phyloP scores from a whole-genome alignment of 2,797 vertebrate species.

The Morelia viridis region DNA sequence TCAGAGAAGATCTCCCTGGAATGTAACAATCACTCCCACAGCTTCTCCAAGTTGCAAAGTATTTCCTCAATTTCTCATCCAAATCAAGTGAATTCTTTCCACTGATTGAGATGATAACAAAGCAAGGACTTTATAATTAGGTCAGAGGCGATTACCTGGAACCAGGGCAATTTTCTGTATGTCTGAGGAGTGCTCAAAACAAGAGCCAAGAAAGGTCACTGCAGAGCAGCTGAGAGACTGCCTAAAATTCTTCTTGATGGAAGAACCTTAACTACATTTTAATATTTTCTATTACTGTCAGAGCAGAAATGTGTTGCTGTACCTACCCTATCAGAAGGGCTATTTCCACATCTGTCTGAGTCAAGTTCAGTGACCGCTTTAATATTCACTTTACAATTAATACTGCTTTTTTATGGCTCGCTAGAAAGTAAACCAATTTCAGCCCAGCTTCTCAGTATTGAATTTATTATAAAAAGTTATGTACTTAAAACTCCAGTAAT shows the following conservation, averaged over 20 bases:
- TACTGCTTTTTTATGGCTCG: constrained; percentile 68
- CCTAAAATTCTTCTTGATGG: constrained; percentile 35
- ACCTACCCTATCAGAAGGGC: constrained; percentile 26
- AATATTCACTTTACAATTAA: constrained; percentile 73
- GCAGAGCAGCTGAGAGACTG: constrained; percentile 28
- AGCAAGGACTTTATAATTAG: constrained; percentile 13
- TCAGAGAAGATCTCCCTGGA: neutral
- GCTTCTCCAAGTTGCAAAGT: neutral
- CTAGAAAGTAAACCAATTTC: constrained; percentile 73
- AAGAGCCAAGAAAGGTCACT: constrained; percentile 31
- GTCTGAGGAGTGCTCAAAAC: constrained; percentile 29
- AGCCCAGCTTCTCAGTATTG: constrained; percentile 66
- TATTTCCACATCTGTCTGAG: constrained; percentile 64
- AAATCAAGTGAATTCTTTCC: constrained; percentile 56
- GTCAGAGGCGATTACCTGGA: constrained; percentile 50
- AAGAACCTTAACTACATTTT: constrained; percentile 55
- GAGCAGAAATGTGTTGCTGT: constrained; percentile 53
- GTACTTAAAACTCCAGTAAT: constrained; percentile 73
- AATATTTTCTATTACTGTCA: constrained; percentile 63
- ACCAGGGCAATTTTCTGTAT: constrained; percentile 56
- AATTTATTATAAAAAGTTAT: constrained; percentile 76
- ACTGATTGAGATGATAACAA: constrained; percentile 46
- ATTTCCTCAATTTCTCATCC: constrained; percentile 43
- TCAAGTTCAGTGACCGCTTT: constrained; percentile 68
- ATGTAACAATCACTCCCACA: neutral